Evolutionary conservation across 2,888 invertebrate species (phyloP).

Genomic region (Linnaemya vulpina): DNA sequence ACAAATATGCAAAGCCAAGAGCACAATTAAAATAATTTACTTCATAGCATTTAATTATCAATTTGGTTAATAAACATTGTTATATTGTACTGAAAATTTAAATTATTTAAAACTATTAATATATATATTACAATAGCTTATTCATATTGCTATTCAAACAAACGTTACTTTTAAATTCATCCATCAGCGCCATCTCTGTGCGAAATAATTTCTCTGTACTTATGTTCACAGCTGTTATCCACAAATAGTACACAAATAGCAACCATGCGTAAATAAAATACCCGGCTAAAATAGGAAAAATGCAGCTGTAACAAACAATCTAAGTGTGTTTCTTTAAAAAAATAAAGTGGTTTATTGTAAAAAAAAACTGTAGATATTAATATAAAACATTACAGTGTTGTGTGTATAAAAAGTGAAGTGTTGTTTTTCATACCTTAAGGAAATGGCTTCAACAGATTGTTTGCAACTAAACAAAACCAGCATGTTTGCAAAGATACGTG

Average conservation of each 20-base stretch:
- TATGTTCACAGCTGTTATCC: constrained; percentile 39
- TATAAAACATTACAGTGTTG: background rate
- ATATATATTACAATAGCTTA: no score
- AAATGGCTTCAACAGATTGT: constrained; percentile 82
- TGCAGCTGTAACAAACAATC: constrained; percentile 30
- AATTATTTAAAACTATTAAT: no score
- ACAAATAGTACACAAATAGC: constrained; percentile 40
- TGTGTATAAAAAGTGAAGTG: constrained; percentile 34
- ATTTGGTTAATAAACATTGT: no score
- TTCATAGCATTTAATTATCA: no score
- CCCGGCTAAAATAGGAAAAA: constrained; percentile 43
- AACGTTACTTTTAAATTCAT: constrained; percentile 28
- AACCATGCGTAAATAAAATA: constrained; percentile 52
- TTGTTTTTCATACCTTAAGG: background rate
- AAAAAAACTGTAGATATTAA: background rate
- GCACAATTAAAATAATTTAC: no score
- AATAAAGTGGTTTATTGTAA: constrained; percentile 3
- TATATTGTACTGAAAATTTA: no score
- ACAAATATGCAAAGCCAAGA: background rate
- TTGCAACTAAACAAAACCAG: constrained; percentile 84
- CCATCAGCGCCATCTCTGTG: constrained; percentile 27
- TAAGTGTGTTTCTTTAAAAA: constrained; percentile 19
- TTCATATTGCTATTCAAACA: no score
- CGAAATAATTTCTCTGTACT: background rate
- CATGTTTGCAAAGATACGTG: constrained; percentile 85